Evolutionary conservation across 2,113 vertebrate genomes (phyloP), one percentile per base, ranked within the genome.

Genomic region (Hirundichthys speculiger): DNA sequence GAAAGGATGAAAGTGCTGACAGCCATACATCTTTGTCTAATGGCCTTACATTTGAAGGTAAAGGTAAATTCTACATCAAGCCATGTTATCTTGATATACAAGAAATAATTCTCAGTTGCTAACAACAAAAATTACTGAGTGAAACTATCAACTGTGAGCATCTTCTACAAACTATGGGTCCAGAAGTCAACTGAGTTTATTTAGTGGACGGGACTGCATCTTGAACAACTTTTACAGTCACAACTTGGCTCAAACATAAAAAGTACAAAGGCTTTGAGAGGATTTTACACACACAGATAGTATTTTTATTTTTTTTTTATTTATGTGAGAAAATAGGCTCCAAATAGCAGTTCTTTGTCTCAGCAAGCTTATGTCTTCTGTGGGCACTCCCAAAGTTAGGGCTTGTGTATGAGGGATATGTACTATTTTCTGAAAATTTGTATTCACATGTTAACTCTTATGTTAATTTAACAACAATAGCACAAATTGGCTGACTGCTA

Each of bases 401-500:
- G 25, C 25, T 27, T 27, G 3, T 34, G 9, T 7, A 34, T 34
- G 11, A 3, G 11, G 11, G 2, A 6, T 9, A 7, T 34, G 11
- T 10, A 34, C 30, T 34, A 34, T 34, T 41, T n/a, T 2, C 25
- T 27, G 25, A 21, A 34, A 25, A 55, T 22, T 13, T 43, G 8
- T 18, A 43, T 52, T 16, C 0, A 60, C 22, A 50, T 38, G 12
- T 68, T 64, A 46, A 43, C 49, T 16, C 0, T 57, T 19, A 50
- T 38, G 12, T 68, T 64, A 46, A 59, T 52, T 53, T 5, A 60
- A 54, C 21, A 19, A 14, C 25, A 55, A 14, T 13, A 60, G 45
- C 50, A 21, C 27, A 66, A 19, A 62, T 38, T 38, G 59, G 24
- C 55, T 59, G 46, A 55, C 2, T 22, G 22, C n/a, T 72, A 80